These are phyloP conservation scores for Lepidurus packardi DNA, from an alignment of 1,140 invertebrate genomes.

Conservation along the genomic window DNA sequence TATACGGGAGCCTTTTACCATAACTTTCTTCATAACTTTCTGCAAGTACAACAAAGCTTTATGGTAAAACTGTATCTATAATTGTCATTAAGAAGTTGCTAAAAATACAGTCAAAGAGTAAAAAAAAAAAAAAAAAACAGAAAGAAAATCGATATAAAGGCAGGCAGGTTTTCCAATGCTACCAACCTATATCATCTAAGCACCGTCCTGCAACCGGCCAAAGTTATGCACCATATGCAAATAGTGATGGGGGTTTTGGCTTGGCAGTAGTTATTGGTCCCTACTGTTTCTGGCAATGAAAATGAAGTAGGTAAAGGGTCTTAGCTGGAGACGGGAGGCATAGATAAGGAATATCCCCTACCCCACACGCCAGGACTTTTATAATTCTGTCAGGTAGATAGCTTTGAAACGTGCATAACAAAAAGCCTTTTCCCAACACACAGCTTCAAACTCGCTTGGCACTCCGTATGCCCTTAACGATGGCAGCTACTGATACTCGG, in stretches of 20 bases:
- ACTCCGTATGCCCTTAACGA: background rate
- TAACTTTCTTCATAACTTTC: too few relatives aligned
- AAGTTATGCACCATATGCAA: slow-evolving; percentile 6
- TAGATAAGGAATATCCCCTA: background rate
- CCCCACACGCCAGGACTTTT: background rate
- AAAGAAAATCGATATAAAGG: too few relatives aligned
- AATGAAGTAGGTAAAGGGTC: background rate
- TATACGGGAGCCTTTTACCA: too few relatives aligned
- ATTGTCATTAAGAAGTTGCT: too few relatives aligned
- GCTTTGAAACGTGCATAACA: background rate
- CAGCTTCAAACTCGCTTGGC: background rate
- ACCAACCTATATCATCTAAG: too few relatives aligned
- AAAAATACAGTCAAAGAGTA: too few relatives aligned
- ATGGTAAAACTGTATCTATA: too few relatives aligned
- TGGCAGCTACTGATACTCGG: slow-evolving; percentile 17
- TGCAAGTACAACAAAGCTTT: too few relatives aligned
- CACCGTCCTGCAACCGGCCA: background rate
- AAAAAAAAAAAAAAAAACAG: too few relatives aligned
- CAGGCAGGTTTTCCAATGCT: too few relatives aligned
- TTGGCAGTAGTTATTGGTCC: slow-evolving; percentile 9
- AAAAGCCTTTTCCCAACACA: background rate
- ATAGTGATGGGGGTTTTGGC: background rate
- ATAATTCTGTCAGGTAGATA: background rate
- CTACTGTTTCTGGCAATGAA: slow-evolving; percentile 4
- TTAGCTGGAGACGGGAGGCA: slow-evolving; percentile 6